Percentiles rank a stretch among this genome's conserved stretches.
Conservation (phyloP, 2,113 vertebrate species). For the Acanthisitta chloris region DNA sequence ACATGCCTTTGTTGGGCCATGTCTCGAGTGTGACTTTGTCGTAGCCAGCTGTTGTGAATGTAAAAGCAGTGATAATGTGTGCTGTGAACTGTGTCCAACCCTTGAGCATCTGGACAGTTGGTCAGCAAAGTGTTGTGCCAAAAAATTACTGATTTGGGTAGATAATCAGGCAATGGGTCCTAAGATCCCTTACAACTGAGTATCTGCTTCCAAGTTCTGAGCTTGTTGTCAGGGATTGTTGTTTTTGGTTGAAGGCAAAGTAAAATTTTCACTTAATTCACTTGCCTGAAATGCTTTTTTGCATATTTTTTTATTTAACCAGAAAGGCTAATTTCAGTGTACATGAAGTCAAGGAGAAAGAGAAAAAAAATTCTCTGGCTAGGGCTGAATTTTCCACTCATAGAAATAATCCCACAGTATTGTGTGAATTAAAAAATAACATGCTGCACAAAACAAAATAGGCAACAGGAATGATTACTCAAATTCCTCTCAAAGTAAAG, state of each 20-base stretch:
- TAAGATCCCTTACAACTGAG: neutral
- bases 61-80: neutral
- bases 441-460: neutral
- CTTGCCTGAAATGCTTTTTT: neutral
- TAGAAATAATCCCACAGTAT: neutral
- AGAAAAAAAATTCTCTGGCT: neutral
- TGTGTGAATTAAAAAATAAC: neutral
- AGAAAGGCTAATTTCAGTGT: neutral
- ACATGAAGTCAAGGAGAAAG: neutral
- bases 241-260: neutral
- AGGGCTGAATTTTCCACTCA: neutral
- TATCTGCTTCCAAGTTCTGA: neutral
- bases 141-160: neutral
- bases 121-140: neutral
- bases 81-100: neutral
- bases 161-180: neutral
- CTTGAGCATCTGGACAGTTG: neutral
- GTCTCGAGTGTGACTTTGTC: neutral
- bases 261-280: neutral
- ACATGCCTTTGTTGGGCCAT: rapidly evolving
- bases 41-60: neutral
- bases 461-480: neutral
- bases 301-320: neutral
- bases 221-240: neutral
- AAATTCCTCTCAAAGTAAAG: neutral